phyloP scores from a whole-genome alignment of 2,113 vertebrate genomes.

The Pseudorhombus dupliciocellatus region DNA sequence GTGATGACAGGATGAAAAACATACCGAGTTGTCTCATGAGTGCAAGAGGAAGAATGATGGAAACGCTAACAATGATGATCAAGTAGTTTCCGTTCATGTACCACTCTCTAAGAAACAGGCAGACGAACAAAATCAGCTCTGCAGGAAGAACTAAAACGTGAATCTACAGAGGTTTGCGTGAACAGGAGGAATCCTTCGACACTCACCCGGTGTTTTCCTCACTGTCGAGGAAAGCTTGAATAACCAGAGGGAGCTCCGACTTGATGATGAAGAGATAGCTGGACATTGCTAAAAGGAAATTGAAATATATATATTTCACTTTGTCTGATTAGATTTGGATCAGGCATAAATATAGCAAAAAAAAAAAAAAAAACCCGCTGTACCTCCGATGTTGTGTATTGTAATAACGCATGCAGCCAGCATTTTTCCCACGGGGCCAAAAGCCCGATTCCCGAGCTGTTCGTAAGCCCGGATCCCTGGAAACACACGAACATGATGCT shows the following conservation, averaged over 20 bases:
- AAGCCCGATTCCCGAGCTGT: conserved; percentile 86
- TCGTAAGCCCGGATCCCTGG: conserved; percentile 88
- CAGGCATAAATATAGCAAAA: not conserved
- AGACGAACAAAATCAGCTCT: conserved; percentile 44
- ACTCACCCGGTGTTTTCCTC: conserved; percentile 75
- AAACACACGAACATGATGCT: conserved; percentile 7
- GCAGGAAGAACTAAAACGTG: not conserved
- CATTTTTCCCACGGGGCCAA: conserved; percentile 84
- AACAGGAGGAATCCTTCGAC: not conserved
- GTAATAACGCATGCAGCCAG: conserved; percentile 84
- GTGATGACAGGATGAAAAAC: conserved; percentile 60
- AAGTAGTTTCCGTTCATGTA: conserved; percentile 86
- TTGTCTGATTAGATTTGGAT: not conserved
- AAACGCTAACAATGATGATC: conserved; percentile 84
- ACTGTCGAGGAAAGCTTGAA: conserved; percentile 82
- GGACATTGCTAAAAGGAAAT: conserved; percentile 84
- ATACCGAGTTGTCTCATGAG: conserved; percentile 90
- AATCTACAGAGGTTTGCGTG: not conserved
- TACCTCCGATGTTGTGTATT: conserved; percentile 87
- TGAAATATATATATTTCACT: not conserved
- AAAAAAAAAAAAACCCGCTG: not conserved
- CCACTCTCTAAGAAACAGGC: conserved; percentile 80
- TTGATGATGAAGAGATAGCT: conserved; percentile 93
- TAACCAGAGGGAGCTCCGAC: conserved; percentile 88
- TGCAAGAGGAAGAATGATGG: conserved; percentile 86